phyloP scores from a whole-genome alignment of 2,113 vertebrate genomes.

The Salvator merianae region DNA sequence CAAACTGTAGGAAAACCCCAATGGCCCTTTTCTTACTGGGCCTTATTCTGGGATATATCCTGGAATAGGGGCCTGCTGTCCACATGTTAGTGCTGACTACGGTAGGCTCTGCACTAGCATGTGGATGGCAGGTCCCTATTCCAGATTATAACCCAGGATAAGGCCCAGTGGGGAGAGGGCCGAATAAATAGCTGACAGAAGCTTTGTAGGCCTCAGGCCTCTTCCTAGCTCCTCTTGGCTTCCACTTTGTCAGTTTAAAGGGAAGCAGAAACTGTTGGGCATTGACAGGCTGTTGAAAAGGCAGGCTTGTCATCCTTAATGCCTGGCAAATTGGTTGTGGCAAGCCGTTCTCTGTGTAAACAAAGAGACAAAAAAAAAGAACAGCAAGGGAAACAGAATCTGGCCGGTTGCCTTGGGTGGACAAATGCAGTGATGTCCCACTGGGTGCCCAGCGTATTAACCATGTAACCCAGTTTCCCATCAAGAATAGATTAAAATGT shows the following conservation, averaged over 20 bases:
- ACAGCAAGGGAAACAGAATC: not conserved
- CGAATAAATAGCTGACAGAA: not conserved
- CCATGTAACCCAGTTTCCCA: too few relatives aligned
- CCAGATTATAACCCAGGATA: too few relatives aligned
- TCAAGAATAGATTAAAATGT: too few relatives aligned
- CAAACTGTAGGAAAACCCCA: too few relatives aligned
- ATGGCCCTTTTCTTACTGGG: too few relatives aligned
- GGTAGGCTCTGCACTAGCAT: too few relatives aligned
- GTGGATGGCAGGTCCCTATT: too few relatives aligned
- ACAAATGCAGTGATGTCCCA: not conserved
- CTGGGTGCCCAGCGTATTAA: not conserved
- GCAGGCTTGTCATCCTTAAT: conserved; percentile 75
- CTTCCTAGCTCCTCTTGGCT: conserved; percentile 2
- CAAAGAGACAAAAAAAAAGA: conserved; percentile 40
- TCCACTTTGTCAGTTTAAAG: conserved; percentile 52
- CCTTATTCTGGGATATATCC: too few relatives aligned
- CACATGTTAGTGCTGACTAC: too few relatives aligned
- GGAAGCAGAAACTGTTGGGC: conserved; percentile 61
- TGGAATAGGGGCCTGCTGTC: too few relatives aligned
- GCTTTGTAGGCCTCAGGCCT: not conserved
- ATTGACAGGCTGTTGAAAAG: conserved; percentile 30
- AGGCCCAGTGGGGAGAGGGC: not conserved
- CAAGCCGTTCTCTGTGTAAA: conserved; percentile 65
- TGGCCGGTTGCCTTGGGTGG: conserved; percentile 1
- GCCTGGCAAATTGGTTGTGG: conserved; percentile 75